Percentiles rank a stretch among this genome's conserved stretches.
Evolutionary conservation across 2,113 vertebrate genomes (phyloP).

Genomic region (Micronycteris hirsuta): DNA sequence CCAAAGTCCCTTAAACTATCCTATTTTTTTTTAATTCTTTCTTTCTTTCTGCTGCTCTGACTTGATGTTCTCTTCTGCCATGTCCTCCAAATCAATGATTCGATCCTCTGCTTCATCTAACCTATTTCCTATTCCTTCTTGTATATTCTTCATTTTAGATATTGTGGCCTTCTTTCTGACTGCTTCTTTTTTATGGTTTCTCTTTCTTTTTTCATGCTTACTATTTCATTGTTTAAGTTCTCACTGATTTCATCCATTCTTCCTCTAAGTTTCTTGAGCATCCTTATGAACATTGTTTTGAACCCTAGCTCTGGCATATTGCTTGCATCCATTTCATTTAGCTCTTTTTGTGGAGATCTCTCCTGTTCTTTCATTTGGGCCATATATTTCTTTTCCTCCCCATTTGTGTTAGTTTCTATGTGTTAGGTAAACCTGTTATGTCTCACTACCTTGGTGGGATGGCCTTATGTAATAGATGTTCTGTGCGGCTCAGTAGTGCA

Average conservation of each 20-base stretch:
- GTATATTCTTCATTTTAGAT: background rate
- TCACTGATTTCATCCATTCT: background rate
- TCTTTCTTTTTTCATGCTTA: background rate
- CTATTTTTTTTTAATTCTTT: background rate
- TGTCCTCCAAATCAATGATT: background rate
- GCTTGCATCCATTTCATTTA: background rate
- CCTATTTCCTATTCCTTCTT: background rate
- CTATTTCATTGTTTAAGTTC: background rate
- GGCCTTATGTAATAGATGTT: background rate
- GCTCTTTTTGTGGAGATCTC: background rate
- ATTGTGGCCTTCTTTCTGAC: background rate
- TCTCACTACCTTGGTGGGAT: background rate
- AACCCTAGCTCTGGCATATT: background rate
- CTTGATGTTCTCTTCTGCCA: background rate
- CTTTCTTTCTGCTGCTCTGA: background rate
- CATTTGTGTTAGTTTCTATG: background rate
- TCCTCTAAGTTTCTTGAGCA: background rate
- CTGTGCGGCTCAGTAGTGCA: background rate
- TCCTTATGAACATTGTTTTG: background rate
- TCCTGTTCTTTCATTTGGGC: background rate
- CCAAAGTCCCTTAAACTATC: background rate
- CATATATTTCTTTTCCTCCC: background rate
- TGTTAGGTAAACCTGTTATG: background rate
- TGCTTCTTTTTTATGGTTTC: background rate
- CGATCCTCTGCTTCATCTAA: background rate